Evolutionary conservation across 2,888 invertebrate genomes (phyloP).

Genomic region (Monopis laevigella): DNA sequence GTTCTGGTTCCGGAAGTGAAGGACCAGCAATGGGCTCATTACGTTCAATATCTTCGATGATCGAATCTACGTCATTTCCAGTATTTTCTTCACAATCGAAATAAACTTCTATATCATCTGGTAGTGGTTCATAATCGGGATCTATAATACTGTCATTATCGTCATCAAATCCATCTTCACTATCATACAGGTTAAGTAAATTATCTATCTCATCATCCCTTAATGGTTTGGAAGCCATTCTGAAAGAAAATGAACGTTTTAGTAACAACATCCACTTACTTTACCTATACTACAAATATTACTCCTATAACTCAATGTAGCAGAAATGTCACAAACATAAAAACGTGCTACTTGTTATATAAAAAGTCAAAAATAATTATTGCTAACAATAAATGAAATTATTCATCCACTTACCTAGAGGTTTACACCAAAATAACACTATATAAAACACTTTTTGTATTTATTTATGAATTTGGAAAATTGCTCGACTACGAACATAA

Average conservation of each 20-base stretch:
- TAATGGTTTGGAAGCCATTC: conserved; percentile 7
- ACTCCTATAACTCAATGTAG: conserved; percentile 6
- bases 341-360: conserved; percentile 10
- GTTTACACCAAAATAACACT: too few relatives aligned
- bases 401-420: too few relatives aligned
- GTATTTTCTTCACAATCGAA: conserved; percentile 13
- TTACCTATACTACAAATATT: conserved; percentile 5
- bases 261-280: conserved; percentile 4
- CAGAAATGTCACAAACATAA: conserved; percentile 13
- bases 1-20: conserved; percentile 1
- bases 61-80: conserved; percentile 4
- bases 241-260: too few relatives aligned
- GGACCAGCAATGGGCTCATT: conserved; percentile 13
- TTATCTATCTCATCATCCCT: conserved; percentile 9
- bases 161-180: conserved; percentile 11
- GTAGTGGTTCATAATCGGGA: conserved; percentile 8
- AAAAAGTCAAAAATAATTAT: conserved; percentile 10
- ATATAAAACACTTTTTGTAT: too few relatives aligned
- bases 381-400: too few relatives aligned
- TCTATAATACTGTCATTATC: conserved; percentile 10
- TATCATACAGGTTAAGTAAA: conserved; percentile 11
- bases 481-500: too few relatives aligned
- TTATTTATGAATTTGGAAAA: too few relatives aligned
- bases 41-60: conserved; percentile 12
- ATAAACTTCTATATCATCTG: conserved; percentile 7